phyloP scores from a whole-genome alignment of 2,888 invertebrate genomes.

The Andrena dorsata region DNA sequence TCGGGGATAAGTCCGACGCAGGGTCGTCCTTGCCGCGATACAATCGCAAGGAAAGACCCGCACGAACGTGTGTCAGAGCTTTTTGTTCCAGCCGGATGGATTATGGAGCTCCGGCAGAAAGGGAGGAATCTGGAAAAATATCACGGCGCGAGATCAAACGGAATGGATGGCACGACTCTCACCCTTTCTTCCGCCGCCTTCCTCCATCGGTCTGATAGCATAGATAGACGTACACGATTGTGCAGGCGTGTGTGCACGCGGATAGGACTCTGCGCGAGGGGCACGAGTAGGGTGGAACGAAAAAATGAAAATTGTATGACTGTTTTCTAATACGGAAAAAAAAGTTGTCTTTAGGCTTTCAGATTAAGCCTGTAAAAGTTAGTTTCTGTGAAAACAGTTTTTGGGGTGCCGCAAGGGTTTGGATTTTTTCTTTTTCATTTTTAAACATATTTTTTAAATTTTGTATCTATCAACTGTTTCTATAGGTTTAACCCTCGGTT shows the following conservation, averaged over 20 bases:
- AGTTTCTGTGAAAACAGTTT: too few relatives aligned
- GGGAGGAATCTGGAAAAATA: constrained; percentile 70
- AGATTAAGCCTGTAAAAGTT: too few relatives aligned
- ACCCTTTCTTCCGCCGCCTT: not conserved
- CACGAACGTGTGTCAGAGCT: constrained; percentile 24
- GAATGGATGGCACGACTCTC: constrained; percentile 59
- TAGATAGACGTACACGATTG: not conserved
- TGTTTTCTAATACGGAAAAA: too few relatives aligned
- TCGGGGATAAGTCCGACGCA: not conserved
- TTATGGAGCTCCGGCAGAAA: constrained; percentile 45
- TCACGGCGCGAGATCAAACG: constrained; percentile 73
- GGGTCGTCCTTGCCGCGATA: constrained; percentile 12
- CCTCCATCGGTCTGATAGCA: constrained; percentile 36
- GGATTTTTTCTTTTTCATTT: too few relatives aligned
- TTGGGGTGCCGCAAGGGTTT: too few relatives aligned
- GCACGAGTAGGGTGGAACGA: too few relatives aligned
- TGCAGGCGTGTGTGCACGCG: not conserved
- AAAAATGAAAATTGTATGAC: too few relatives aligned
- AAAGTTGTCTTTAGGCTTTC: too few relatives aligned
- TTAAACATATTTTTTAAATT: too few relatives aligned
- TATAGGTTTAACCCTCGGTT: too few relatives aligned
- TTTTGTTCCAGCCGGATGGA: constrained; percentile 54
- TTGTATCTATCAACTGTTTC: too few relatives aligned
- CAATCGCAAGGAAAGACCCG: constrained; percentile 32
- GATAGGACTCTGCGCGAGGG: not conserved